phyloP scores from a whole-genome alignment of 2,888 invertebrate genomes.

The Acanthacorydalis orientalis region DNA sequence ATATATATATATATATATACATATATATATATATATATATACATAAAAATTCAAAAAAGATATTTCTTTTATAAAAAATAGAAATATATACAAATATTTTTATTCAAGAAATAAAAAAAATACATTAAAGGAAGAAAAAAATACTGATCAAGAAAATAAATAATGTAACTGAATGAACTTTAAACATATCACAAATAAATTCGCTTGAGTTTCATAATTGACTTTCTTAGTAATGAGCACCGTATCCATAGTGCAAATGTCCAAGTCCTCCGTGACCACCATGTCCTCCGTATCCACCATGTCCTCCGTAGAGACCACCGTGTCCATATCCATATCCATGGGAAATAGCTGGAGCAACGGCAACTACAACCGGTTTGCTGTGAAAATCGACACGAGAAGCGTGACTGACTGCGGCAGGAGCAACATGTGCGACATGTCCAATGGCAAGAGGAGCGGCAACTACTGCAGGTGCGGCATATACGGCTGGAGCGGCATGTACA shows the following conservation, averaged over 20 bases:
- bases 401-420: constrained; percentile 27
- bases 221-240: background rate
- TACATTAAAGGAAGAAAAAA: too few relatives aligned
- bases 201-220: too few relatives aligned
- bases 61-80: too few relatives aligned
- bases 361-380: constrained; percentile 23
- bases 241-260: background rate
- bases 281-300: background rate
- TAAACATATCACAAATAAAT: too few relatives aligned
- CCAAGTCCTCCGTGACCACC: background rate
- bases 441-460: constrained; percentile 5
- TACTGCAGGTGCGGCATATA: background rate
- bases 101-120: too few relatives aligned
- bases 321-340: background rate
- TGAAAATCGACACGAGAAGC: constrained; percentile 25
- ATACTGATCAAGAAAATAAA: too few relatives aligned
- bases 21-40: too few relatives aligned
- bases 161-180: too few relatives aligned
- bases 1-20: too few relatives aligned
- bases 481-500: constrained; percentile 8
- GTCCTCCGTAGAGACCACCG: background rate
- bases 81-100: too few relatives aligned
- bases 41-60: too few relatives aligned
- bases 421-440: constrained; percentile 10
- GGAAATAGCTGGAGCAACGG: constrained; percentile 11